These are phyloP conservation scores for Argyresthia goedartella DNA, from an alignment of 2,888 invertebrate species.

Conservation along the genomic window DNA sequence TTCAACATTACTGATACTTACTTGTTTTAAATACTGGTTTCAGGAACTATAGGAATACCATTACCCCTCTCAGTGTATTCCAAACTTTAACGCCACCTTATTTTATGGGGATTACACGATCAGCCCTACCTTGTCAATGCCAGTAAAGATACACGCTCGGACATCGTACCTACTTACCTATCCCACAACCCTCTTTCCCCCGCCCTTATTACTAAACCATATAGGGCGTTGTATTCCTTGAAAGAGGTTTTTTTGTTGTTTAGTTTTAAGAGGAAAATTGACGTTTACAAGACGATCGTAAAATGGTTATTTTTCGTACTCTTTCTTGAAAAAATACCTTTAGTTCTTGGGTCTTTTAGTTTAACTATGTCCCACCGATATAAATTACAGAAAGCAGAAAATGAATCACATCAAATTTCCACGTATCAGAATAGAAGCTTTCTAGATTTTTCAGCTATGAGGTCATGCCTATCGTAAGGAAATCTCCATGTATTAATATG, in stretches of 20 bases:
- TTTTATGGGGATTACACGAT: conserved; percentile 69
- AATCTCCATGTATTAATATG: no score
- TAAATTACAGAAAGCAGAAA: no score
- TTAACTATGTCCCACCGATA: no score
- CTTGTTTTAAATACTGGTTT: background rate
- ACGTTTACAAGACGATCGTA: no score
- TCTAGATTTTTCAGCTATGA: no score
- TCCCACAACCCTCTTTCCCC: conserved; percentile 7
- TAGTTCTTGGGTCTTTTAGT: no score
- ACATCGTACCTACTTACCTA: conserved; percentile 35
- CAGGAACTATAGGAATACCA: background rate
- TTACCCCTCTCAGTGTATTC: conserved; percentile 28
- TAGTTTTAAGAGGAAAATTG: background rate
- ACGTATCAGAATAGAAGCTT: no score
- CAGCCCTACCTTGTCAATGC: conserved; percentile 67
- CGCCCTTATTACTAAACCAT: conserved; percentile 11
- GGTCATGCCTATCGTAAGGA: no score
- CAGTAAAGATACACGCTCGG: conserved; percentile 57
- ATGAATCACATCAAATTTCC: no score
- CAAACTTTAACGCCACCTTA: conserved; percentile 46
- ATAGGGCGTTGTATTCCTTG: conserved; percentile 22
- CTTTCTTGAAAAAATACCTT: no score
- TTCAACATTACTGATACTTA: background rate
- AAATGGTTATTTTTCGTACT: no score
- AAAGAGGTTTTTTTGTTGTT: background rate